Evolutionary conservation across 2,113 vertebrate species (phyloP), one percentile per base, ranked within the genome.

Genomic region (Cochlearius cochlearius): DNA sequence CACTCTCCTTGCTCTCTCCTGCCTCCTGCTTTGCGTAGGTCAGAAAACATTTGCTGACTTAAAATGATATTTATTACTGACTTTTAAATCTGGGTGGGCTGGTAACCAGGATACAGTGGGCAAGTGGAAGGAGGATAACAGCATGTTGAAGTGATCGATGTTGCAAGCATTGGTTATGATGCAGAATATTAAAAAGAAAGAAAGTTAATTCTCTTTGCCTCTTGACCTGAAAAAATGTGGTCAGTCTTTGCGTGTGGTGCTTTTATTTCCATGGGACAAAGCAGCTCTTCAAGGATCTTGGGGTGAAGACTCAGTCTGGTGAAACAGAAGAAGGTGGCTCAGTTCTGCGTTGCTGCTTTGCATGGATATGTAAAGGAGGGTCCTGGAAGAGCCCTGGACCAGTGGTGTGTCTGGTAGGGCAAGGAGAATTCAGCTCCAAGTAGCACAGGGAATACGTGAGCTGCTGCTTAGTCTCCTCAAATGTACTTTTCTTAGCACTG

Each of bases 31-130:
- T 92, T 89, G 91, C 3, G 0, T 92, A 89, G 80, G 89, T 89
- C 59, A 95, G 47, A 77, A 92, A 88, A 84, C 76, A 87, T 75
- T 92, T 89, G 23, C 60, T 89, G 60, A 84, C 60, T 92, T 92
- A 26, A 90, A 92, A 53, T 91, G 4, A 15, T 74, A 74, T 84
- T 89, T 95, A 77, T 92, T 92, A 81, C 39, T 92, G 91, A 59
- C 76, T 95, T 91, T 76, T 91, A 81, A 78, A 89, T 87, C 32
- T 91, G 76, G n/a, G 84, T 92, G 86, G 89, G 89, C 68, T 94
- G 86, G 94, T 95, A 96, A 68, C 93, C 72, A 85, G 60, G 89
- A 92, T 94, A 95, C 91, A 49, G 89, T 72, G 62, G 47, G 76
- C 59, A 89, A 92, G 60, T 81, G 41, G 43, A 78, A 95, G 76